Base-by-base conservation (phyloP, 2,797 vertebrate species). In the Rhadinocentrus ornatus region DNA sequence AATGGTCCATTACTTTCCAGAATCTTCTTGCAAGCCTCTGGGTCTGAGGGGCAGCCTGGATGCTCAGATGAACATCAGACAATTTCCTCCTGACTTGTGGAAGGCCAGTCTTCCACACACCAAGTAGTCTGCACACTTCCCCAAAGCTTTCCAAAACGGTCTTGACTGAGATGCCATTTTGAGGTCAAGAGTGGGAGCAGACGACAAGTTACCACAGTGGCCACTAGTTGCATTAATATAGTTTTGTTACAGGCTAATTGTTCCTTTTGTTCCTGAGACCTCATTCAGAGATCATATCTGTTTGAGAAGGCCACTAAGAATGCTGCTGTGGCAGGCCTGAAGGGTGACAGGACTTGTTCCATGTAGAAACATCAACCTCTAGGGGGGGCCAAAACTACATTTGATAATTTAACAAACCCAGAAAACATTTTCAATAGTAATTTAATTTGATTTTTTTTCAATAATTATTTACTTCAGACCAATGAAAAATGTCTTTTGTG, bases 141-240 rank as follows among this genome's bases (percentile, higher is more conserved):
- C 92, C 92, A 94, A 69, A 75, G 76, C 24, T 77, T 71, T 41
- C 56, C 87, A 78, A 91, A 92, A 59, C 73, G 65, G 16, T 81
- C 57, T 1, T 70, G 71, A 59, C 65, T 83, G 39, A 86, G 44
- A 6, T 13, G 67, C 0, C 77, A 56, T 3, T 0, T 9, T 32
- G 57, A 93, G 81, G 56, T 94, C 91, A 37, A 93, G 85, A 1
- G 90, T 9, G 12, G 13, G 73, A 37, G 93, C 69, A 46, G 70
- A 73, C 77, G 92, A 94, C 55, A 88, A 90, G 63, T 94, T 93
- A 24, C 88, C 90, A 16, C 91, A 93, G 12, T 93, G 78, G 39
- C 94, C 91, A 71, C 88, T 90, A 50, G 90, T 81, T 46, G 85
- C 29, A 64, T 91, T 85, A 10, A 77, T 68, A 64, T 93, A 94